Evolutionary conservation across 2,113 vertebrate species (phyloP).

Genomic region (Petrocephalus microphthalmus): DNA sequence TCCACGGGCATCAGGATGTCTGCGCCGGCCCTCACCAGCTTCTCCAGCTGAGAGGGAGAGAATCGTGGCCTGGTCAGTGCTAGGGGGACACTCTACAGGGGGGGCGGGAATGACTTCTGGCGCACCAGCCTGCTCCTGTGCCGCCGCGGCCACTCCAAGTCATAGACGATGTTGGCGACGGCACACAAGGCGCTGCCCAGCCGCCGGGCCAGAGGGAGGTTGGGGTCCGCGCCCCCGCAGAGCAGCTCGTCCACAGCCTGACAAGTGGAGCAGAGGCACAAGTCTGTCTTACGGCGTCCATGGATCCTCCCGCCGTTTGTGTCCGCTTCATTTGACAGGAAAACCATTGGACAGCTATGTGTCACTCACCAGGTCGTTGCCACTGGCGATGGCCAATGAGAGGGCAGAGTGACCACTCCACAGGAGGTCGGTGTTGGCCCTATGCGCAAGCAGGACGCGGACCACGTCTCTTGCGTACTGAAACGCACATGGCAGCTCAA

Average conservation of each 20-base stretch:
- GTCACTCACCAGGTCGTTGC: slow-evolving; percentile 70
- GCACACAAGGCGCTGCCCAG: slow-evolving; percentile 71
- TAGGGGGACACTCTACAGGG: not conserved
- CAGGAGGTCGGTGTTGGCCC: slow-evolving; percentile 61
- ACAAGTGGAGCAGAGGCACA: not conserved
- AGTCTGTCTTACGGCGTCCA: not conserved
- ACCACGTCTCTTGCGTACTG: slow-evolving; percentile 67
- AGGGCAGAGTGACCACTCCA: slow-evolving; percentile 84
- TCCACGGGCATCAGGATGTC: slow-evolving; percentile 66
- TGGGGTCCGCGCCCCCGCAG: slow-evolving; percentile 67
- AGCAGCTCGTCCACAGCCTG: slow-evolving; percentile 73
- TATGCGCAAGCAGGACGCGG: slow-evolving; percentile 63
- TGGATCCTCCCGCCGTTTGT: not conserved
- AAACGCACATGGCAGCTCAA: not conserved
- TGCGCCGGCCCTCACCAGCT: slow-evolving; percentile 58
- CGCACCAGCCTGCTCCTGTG: slow-evolving; percentile 62
- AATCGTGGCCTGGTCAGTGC: not conserved
- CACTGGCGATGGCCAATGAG: slow-evolving; percentile 74
- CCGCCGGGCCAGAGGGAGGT: slow-evolving; percentile 55
- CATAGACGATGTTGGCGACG: slow-evolving; percentile 58
- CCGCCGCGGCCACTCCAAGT: slow-evolving; percentile 33
- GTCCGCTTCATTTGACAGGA: not conserved
- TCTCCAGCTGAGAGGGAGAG: slow-evolving; percentile 55
- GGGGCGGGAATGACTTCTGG: not conserved
- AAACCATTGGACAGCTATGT: not conserved